Conservation (phyloP, 2,113 vertebrate genomes). For the Rhynchomys soricoides region DNA sequence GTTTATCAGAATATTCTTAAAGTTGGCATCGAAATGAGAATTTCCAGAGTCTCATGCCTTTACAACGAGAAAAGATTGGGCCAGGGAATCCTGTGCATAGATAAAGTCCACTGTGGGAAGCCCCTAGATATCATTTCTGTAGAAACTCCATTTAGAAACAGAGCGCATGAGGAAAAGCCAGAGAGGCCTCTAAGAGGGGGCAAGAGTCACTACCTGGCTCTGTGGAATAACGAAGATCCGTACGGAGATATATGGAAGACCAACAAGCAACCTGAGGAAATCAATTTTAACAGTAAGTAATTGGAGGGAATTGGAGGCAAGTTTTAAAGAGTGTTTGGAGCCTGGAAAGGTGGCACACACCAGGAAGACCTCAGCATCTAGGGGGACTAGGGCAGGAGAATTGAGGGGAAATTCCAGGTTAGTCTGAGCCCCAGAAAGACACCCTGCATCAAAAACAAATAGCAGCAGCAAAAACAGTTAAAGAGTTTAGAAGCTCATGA, state of each 20-base stretch:
- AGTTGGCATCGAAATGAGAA: constrained; percentile 84
- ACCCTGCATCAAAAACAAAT: not conserved
- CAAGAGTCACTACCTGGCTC: constrained; percentile 90
- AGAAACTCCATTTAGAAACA: constrained; percentile 77
- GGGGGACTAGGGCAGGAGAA: not conserved
- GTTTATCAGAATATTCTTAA: constrained; percentile 87
- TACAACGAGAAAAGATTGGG: constrained; percentile 89
- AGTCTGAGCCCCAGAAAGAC: not conserved
- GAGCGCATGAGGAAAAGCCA: constrained; percentile 9
- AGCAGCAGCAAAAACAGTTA: not conserved
- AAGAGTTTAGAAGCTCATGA: not conserved
- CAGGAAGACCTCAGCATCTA: not conserved
- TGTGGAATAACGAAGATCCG: constrained; percentile 95
- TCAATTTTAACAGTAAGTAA: constrained; percentile 88
- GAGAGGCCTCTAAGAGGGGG: constrained; percentile 84
- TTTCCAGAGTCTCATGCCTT: constrained; percentile 86
- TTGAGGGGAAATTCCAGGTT: not conserved
- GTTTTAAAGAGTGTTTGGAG: not conserved
- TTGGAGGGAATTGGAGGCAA: not conserved
- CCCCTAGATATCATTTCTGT: not conserved
- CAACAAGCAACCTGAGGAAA: constrained; percentile 62
- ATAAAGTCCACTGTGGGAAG: constrained; percentile 78
- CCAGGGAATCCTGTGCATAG: constrained; percentile 87
- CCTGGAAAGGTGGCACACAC: not conserved
- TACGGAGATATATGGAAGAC: constrained; percentile 89